Conservation (phyloP, 2,797 vertebrate genomes). For the Silurus lanzhouensis region DNA sequence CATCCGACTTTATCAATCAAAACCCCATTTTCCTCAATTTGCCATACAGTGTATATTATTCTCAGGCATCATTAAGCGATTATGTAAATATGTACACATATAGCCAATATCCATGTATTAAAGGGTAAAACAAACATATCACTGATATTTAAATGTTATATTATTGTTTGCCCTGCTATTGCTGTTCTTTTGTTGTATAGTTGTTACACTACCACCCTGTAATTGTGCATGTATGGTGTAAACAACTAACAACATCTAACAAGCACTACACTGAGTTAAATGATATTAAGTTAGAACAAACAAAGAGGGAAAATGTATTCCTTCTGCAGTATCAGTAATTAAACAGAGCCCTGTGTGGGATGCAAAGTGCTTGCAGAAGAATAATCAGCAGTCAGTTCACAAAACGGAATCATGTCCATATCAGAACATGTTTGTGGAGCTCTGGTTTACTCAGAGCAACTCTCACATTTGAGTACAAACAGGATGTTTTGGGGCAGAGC, state of each 20-base stretch:
- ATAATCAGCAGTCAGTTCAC: slow-evolving; percentile 13
- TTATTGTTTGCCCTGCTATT: neutral
- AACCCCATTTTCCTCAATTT: neutral
- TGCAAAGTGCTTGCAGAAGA: neutral
- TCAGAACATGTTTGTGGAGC: neutral
- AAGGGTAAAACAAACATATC: neutral
- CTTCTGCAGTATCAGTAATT: slow-evolving; percentile 21
- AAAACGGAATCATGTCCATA: neutral
- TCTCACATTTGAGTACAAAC: slow-evolving; percentile 94
- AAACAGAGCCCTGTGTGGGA: slow-evolving; percentile 16
- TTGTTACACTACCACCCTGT: neutral
- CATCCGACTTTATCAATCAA: neutral
- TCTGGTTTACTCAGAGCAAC: slow-evolving; percentile 44
- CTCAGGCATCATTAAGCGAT: neutral
- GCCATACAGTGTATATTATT: neutral
- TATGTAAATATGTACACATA: neutral
- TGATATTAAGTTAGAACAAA: neutral
- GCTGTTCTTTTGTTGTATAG: neutral
- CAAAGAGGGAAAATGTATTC: slow-evolving; percentile 9
- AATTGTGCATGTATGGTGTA: neutral
- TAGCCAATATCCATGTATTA: neutral
- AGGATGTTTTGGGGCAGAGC: slow-evolving; percentile 90
- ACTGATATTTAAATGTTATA: neutral
- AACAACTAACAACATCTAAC: neutral
- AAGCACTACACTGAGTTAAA: neutral